phyloP scores from a whole-genome alignment of 2,113 vertebrate species.

The Azemiops feae region DNA sequence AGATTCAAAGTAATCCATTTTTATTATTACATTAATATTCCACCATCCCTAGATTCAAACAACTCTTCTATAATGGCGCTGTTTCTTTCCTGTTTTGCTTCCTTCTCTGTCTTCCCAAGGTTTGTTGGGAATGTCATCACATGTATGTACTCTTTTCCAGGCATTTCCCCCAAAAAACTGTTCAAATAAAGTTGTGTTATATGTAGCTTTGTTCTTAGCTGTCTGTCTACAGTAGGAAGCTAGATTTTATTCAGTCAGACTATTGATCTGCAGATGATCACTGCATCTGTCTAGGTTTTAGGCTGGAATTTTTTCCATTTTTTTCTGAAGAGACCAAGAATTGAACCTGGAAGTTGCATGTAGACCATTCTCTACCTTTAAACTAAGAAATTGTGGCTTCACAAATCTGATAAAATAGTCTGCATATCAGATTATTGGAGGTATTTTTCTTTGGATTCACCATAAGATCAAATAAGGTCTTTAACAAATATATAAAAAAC shows the following conservation, averaged over 20 bases:
- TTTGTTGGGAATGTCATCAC: background rate
- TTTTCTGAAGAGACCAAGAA: background rate
- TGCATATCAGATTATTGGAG: background rate
- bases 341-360: background rate
- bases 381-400: background rate
- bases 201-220: background rate
- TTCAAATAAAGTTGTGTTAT: background rate
- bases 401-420: background rate
- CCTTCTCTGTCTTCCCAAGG: background rate
- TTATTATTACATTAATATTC: background rate
- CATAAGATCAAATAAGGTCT: background rate
- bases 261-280: background rate
- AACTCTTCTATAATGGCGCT: background rate
- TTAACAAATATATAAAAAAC: background rate
- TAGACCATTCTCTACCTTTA: background rate
- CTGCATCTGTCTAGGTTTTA: background rate
- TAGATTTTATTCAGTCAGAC: background rate
- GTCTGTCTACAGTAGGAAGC: background rate
- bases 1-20: background rate
- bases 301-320: background rate
- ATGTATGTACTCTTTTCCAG: background rate
- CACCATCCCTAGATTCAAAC: background rate
- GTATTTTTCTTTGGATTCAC: background rate
- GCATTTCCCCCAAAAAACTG: background rate
- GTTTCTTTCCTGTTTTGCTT: background rate